Percentiles rank a stretch among this genome's conserved stretches.
Conservation (phyloP, 2,888 invertebrate species). For the Acleris literana region DNA sequence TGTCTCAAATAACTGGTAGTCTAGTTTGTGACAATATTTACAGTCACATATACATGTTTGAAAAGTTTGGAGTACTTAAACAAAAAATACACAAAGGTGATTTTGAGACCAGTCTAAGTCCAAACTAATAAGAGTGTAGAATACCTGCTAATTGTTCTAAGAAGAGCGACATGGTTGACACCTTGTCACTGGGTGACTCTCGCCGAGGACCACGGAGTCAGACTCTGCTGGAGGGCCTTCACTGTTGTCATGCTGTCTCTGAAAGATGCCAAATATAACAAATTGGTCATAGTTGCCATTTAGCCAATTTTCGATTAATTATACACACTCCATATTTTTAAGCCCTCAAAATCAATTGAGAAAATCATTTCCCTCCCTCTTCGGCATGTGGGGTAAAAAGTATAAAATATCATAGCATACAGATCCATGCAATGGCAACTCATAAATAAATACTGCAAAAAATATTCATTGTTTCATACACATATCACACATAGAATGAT, state of each 20-base stretch:
- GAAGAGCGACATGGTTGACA: constrained; percentile 86
- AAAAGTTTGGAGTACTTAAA: too few species aligned
- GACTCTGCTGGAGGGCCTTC: constrained; percentile 85
- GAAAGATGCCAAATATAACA: constrained; percentile 51
- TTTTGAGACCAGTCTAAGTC: not conserved
- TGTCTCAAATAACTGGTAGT: constrained; percentile 6
- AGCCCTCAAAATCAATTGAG: too few species aligned
- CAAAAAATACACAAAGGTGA: not conserved
- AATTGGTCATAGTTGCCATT: not conserved
- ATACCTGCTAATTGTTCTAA: constrained; percentile 45
- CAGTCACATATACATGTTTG: not conserved
- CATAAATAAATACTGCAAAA: too few species aligned
- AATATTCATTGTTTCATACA: too few species aligned
- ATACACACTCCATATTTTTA: too few species aligned
- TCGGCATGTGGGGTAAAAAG: too few species aligned
- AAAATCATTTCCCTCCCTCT: too few species aligned
- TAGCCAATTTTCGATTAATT: too few species aligned
- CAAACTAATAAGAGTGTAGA: not conserved
- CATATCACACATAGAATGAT: too few species aligned
- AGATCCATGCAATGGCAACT: too few species aligned
- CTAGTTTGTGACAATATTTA: constrained; percentile 24
- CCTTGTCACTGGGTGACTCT: constrained; percentile 86
- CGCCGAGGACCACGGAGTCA: constrained; percentile 87
- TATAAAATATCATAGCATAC: too few species aligned
- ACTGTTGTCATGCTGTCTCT: constrained; percentile 90